phyloP scores from a whole-genome alignment of 2,797 vertebrate genomes.

The Arvicola amphibius region DNA sequence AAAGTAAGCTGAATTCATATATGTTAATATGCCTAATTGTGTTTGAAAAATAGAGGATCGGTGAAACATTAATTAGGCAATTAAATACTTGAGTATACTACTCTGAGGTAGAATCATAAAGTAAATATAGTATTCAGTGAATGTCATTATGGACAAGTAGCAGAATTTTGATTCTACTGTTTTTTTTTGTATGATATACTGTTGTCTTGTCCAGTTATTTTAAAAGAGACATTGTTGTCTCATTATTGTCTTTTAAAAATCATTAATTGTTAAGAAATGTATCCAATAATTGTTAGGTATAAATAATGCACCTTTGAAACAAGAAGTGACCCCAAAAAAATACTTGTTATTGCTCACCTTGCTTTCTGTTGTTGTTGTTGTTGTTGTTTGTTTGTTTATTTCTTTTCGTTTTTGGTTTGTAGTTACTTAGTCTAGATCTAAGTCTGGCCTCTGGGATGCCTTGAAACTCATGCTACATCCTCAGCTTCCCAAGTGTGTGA shows the following conservation, averaged over 20 bases:
- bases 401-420: neutral
- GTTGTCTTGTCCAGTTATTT: neutral
- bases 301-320: neutral
- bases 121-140: neutral
- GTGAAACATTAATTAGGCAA: constrained; percentile 37
- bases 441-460: neutral
- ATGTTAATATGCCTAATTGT: constrained; percentile 57
- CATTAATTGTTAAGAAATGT: neutral
- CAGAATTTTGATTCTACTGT: neutral
- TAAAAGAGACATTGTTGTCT: neutral
- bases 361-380: no score
- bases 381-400: neutral
- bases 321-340: neutral
- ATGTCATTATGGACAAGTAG: neutral
- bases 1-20: constrained; percentile 39
- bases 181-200: neutral
- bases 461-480: neutral
- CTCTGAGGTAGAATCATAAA: neutral
- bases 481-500: neutral
- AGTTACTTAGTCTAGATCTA: neutral
- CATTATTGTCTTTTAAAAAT: neutral
- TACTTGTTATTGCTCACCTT: neutral
- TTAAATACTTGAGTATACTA: constrained; percentile 10
- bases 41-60: constrained; percentile 58
- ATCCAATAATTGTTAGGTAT: neutral